Percentiles rank a stretch among this genome's conserved stretches.
These are phyloP conservation scores for Bombus sylvicola DNA, from an alignment of 1,140 invertebrate genomes.

Conservation along the genomic window DNA sequence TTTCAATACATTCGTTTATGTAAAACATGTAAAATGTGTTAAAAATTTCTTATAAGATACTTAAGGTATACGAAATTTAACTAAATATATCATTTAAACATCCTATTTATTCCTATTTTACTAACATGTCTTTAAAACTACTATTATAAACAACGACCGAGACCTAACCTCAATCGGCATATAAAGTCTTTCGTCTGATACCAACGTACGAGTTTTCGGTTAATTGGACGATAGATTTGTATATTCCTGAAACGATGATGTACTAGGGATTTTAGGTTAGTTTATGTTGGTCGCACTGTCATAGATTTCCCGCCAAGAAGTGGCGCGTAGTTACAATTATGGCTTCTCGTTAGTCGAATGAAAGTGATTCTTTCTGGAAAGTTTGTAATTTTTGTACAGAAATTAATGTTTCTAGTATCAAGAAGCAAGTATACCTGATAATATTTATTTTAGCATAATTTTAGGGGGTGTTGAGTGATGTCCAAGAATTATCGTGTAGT, in stretches of 20 bases:
- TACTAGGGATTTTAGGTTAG: background rate
- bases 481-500: background rate
- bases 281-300: conserved; percentile 11
- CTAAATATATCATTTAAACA: background rate
- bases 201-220: background rate
- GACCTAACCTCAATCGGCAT: conserved; percentile 16
- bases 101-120: background rate
- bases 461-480: background rate
- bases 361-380: background rate
- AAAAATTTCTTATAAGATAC: background rate
- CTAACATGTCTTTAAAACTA: background rate
- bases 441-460: background rate
- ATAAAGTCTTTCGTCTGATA: background rate
- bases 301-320: background rate
- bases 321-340: background rate
- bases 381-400: background rate
- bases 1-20: background rate
- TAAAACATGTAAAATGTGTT: background rate
- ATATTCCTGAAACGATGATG: background rate
- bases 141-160: background rate
- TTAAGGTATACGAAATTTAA: background rate
- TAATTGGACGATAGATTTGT: background rate
- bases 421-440: background rate
- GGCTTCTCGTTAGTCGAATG: background rate
- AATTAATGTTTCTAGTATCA: no score